phyloP scores from a whole-genome alignment of 1,140 invertebrate species.

The Samia ricini region DNA sequence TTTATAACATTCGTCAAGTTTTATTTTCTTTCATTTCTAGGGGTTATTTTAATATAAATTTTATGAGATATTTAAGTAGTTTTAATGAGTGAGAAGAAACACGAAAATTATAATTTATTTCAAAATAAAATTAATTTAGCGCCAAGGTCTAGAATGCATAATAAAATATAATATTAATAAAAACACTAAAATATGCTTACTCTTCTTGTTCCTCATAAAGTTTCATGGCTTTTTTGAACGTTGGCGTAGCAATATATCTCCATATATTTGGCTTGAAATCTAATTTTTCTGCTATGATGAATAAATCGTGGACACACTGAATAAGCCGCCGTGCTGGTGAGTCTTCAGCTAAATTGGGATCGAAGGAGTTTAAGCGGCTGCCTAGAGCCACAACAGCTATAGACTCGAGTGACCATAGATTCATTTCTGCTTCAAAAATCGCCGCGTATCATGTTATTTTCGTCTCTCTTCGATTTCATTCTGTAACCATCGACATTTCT shows the following conservation, averaged over 20 bases:
- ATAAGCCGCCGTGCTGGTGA: conserved; percentile 72
- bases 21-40: background rate
- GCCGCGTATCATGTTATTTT: conserved; percentile 75
- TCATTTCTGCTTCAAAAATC: conserved; percentile 81
- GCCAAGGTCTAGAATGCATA: background rate
- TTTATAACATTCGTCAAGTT: background rate
- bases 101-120: no score
- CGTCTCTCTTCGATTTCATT: conserved; percentile 75
- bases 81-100: no score
- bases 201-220: conserved; percentile 46
- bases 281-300: conserved; percentile 77
- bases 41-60: no score
- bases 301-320: conserved; percentile 78
- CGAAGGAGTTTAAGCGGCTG: conserved; percentile 80
- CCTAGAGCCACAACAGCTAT: conserved; percentile 84
- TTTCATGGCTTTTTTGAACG: conserved; percentile 75
- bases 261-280: conserved; percentile 82
- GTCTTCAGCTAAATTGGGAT: conserved; percentile 70
- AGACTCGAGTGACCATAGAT: conserved; percentile 84
- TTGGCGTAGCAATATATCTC: conserved; percentile 78
- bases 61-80: no score
- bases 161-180: background rate
- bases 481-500: no score
- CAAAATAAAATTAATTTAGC: background rate
- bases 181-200: conserved; percentile 9